Conservation (phyloP, 1,140 invertebrate species). For the Diachasma alloeum region DNA sequence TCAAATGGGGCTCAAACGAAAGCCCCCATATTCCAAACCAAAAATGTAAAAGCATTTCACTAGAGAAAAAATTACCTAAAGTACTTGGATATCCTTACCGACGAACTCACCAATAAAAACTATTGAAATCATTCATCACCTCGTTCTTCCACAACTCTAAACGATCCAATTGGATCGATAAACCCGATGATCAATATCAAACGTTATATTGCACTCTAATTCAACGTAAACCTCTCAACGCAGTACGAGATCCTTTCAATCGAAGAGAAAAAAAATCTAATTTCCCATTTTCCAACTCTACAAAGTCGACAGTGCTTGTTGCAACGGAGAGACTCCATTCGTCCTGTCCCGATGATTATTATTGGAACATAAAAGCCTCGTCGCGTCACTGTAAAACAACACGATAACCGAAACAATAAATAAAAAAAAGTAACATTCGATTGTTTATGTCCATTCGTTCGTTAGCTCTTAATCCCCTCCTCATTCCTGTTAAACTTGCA, state of each 20-base stretch:
- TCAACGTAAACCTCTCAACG: not conserved
- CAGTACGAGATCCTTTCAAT: not conserved
- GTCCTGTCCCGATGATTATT: constrained; percentile 43
- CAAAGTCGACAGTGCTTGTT: constrained; percentile 52
- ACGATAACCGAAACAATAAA: constrained; percentile 50
- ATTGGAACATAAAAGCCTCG: constrained; percentile 50
- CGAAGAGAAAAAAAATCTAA: not conserved
- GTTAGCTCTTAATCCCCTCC: constrained; percentile 1
- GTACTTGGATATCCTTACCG: no score
- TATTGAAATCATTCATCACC: no score
- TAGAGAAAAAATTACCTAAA: no score
- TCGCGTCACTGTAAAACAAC: constrained; percentile 61
- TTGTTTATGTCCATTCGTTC: not conserved
- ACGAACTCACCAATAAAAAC: no score
- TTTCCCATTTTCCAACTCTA: constrained; percentile 44
- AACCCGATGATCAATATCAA: not conserved
- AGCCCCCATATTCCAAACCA: no score
- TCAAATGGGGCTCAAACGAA: no score
- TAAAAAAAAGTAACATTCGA: constrained; percentile 33
- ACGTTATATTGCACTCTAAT: not conserved
- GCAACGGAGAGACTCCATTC: constrained; percentile 51
- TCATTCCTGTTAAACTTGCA: constrained; percentile 5
- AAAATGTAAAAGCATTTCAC: no score
- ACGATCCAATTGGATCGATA: not conserved
- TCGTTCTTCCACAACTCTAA: no score